Evolutionary conservation across 2,888 invertebrate genomes (phyloP), one percentile per base, ranked within the genome.

Genomic region (Chromoteleia sp.): DNA sequence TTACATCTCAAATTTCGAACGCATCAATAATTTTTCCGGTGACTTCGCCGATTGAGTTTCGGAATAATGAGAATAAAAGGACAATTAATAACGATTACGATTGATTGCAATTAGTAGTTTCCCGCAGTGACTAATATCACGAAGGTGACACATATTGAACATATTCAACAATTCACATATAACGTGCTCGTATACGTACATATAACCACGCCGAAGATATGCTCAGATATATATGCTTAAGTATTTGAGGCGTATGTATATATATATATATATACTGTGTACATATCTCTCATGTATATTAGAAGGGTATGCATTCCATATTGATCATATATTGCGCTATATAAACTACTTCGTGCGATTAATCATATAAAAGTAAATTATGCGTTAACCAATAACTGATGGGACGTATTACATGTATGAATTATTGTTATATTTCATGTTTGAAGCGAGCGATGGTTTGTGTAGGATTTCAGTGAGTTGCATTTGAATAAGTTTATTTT

Each of bases 311-410:
- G 67, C 75, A 75, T 67, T 58, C 39, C 75, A 41, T 67, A 75
- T 75, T 74, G 74, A 74, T 74, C 63, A 65, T 74, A 29, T 39
- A 65, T 74, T 65, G 65, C 48, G 15, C 63, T 45, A 29, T 65
- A 74, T 65, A 74, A 74, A 74, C 65, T 74, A 63, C 58, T 74
- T 74, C 25, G 45, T 19, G 48, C 48, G 74, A 74, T 74, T 74
- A 74, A 63, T 74, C 63, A 36, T 48, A 56, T 74, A 63, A 74
- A 65, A 65, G 65, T 74, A 65, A 74, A 74, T 74, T 74, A 65
- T 43, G 50, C 65, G 50, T 74, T 65, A 65, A 74, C 52, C 63
- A 63, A 36, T 54, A 56, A 63, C 43, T 63, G 54, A 74, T 71
- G 59, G 17, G 8, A 25, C 48, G 12, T 6, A 48, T 70, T 70